Evolutionary conservation across 2,888 invertebrate species (phyloP).

Genomic region (Empis livida): DNA sequence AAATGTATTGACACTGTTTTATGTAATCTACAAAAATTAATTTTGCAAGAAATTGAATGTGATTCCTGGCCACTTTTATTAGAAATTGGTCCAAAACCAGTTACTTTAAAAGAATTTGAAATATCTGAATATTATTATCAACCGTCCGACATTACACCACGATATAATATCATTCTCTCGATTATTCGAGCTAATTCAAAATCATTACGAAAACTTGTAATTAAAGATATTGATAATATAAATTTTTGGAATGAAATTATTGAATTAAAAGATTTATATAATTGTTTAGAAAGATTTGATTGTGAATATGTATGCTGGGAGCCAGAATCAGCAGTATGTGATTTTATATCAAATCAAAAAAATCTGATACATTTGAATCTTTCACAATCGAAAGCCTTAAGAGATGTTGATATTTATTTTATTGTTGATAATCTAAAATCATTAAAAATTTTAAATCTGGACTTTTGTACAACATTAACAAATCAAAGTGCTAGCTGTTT

Average conservation of each 20-base stretch:
- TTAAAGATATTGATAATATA: neutral
- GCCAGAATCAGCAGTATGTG: neutral
- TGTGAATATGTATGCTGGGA: neutral
- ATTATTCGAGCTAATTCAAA: neutral
- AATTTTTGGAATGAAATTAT: neutral
- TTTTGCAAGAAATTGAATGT: neutral
- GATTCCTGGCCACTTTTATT: neutral
- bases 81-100: neutral
- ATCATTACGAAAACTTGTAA: neutral
- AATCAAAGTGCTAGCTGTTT: no score
- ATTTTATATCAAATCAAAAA: neutral
- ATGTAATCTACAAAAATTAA: neutral
- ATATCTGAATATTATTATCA: neutral
- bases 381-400: neutral
- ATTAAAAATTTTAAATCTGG: neutral
- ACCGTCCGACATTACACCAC: neutral
- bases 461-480: neutral
- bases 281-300: neutral
- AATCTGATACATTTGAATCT: neutral
- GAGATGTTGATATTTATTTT: neutral
- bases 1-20: neutral
- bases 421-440: neutral
- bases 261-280: neutral
- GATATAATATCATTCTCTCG: neutral
- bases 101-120: neutral